Evolutionary conservation across 2,888 invertebrate genomes (phyloP), one percentile per base, ranked within the genome.

Genomic region (Synergus laeviventris): DNA sequence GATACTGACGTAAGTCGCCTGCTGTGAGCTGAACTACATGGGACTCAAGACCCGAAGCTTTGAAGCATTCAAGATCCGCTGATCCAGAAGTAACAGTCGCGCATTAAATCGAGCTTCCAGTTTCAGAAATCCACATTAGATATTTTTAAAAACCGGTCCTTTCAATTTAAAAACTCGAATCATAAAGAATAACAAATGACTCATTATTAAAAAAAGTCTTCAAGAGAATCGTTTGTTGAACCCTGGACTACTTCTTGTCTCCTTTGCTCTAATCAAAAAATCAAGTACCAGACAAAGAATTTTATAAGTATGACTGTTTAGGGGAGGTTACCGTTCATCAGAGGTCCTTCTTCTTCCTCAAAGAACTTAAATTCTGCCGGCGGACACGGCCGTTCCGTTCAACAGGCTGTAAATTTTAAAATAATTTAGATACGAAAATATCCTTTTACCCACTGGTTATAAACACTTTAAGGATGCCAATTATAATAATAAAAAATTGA

Each of bases 1-100:
- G 82, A 85, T 84, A 81, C 79, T 80, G 80, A 82, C 77, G 78
- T 80, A 79, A 82, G 79, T 82, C 83, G 83, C 82, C 84, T 82
- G 82, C 83, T 82, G 83, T 70, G 82, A 42, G 64, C 38, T 38
- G 64, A 76, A 73, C 70, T 76, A 76, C 74, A 76, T 78, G 61
- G 73, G 62, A 38, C 54, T 61, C 73, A 54, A 16, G 60, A 49
- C 76, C 18, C 61, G 18, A 21, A 56, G 42, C 61, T 36, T 38
- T 36, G 38, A 59, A 74, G 39, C 24, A 21, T 60, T 59, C 74
- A 24, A 21, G 61, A 54, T 54, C 9, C 42, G 36, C 36, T 74
- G 24, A 59, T 59, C 18, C 14, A 59, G 12, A 59, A 59, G 59
- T 24, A 59, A 5, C 12, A 21, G 4, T 21, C 18, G 21, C 24